A percentile compares a stretch with the other conserved stretches of the same genome.
phyloP scores from a whole-genome alignment of 2,888 invertebrate species.

The Brachypterus glaber region DNA sequence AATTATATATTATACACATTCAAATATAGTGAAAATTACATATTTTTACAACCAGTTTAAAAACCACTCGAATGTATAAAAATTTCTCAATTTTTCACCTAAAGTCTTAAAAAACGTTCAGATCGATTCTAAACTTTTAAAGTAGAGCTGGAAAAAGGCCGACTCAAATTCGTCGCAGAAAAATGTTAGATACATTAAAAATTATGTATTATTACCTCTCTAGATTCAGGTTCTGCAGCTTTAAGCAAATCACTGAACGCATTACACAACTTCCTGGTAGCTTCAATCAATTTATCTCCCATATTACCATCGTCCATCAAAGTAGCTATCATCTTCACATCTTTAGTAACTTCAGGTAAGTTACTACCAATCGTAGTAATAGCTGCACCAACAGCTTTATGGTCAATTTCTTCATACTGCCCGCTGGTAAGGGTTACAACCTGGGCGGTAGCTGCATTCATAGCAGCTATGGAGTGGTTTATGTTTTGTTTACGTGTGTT shows the following conservation, averaged over 20 bases:
- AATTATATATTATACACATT: too few species aligned
- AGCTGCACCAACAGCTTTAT: constrained; percentile 92
- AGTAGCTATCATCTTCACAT: constrained; percentile 89
- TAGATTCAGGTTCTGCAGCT: constrained; percentile 91
- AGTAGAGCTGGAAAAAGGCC: too few species aligned
- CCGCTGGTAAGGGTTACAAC: constrained; percentile 44
- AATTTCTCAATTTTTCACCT: too few species aligned
- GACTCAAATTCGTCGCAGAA: too few species aligned
- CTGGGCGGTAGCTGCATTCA: constrained; percentile 99
- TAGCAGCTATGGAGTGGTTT: constrained; percentile 93
- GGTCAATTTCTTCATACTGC: constrained; percentile 82
- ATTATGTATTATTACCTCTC: constrained; percentile 45
- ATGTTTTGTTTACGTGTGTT: constrained; percentile 95
- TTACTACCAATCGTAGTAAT: constrained; percentile 96
- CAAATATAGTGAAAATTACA: too few species aligned
- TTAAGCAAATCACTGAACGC: constrained; percentile 92
- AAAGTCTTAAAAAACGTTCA: too few species aligned
- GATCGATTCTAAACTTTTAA: too few species aligned
- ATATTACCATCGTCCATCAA: constrained; percentile 79
- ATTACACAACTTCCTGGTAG: constrained; percentile 81
- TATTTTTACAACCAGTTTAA: too few species aligned
- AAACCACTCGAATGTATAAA: too few species aligned
- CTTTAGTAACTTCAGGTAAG: constrained; percentile 91
- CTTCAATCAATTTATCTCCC: constrained; percentile 81
- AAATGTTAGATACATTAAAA: background rate